These are phyloP conservation scores for Pelobates fuscus DNA, from an alignment of 2,113 vertebrate species.

Conservation along the genomic window DNA sequence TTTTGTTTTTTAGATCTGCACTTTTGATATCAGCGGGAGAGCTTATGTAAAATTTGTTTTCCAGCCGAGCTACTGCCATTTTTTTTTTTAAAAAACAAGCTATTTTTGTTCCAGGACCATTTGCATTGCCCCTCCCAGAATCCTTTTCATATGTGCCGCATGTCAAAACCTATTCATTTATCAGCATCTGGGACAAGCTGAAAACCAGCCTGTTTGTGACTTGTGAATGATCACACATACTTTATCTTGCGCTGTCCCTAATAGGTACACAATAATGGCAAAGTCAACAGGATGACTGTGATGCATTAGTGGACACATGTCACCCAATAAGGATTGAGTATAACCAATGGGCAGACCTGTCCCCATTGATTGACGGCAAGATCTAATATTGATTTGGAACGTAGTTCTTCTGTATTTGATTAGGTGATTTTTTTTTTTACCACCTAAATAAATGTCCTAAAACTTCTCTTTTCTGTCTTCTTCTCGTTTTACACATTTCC, in stretches of 20 bases:
- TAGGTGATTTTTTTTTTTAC: not conserved
- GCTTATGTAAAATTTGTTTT: no score
- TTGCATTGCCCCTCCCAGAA: conserved; percentile 24
- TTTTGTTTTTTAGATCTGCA: no score
- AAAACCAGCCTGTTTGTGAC: conserved; percentile 18
- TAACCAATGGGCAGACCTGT: conserved; percentile 33
- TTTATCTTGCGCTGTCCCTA: conserved; percentile 21
- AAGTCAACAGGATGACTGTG: conserved; percentile 40
- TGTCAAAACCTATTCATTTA: conserved; percentile 30
- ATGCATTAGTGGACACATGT: conserved; percentile 31
- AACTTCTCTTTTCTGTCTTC: not conserved
- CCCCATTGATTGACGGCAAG: conserved; percentile 20
- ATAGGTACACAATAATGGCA: conserved; percentile 27
- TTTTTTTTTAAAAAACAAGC: not conserved
- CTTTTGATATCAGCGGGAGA: no score
- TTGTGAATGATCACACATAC: conserved; percentile 34
- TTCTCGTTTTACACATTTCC: not conserved
- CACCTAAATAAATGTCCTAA: no score
- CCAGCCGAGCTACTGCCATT: not conserved
- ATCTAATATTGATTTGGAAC: conserved; percentile 15
- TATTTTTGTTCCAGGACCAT: not conserved
- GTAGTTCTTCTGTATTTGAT: not conserved
- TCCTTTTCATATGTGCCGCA: conserved; percentile 24
- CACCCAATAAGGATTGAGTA: conserved; percentile 29
- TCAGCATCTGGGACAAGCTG: conserved; percentile 32